A percentile compares a stretch with the other conserved stretches of the same genome.
Conservation (phyloP, 2,113 vertebrate species). For the Lepidothrix coronata region DNA sequence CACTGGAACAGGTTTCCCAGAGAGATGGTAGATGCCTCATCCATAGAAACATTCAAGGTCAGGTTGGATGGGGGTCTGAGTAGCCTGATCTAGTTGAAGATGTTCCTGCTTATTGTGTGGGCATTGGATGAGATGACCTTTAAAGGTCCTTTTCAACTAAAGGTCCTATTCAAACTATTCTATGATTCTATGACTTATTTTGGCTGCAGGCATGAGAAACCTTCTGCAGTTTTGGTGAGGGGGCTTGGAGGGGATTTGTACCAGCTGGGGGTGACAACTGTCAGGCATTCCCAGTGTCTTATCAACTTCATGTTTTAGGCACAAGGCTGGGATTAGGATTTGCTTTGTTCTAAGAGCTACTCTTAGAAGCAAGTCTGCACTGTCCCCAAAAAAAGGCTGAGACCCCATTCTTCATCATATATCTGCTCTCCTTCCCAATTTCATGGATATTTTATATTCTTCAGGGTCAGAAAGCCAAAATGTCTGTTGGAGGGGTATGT, state of each 20-base stretch:
- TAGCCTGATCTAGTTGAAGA: neutral
- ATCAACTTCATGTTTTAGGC: neutral
- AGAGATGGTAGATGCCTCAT: neutral
- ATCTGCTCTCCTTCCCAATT: neutral
- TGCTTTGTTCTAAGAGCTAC: neutral
- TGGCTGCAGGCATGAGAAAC: neutral
- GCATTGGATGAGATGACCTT: neutral
- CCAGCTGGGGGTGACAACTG: constrained; percentile 31
- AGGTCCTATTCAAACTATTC: neutral
- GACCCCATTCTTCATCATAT: neutral
- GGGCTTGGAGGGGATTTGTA: neutral
- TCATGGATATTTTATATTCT: neutral
- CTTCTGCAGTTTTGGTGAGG: neutral
- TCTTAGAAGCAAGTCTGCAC: neutral
- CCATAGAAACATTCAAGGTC: neutral
- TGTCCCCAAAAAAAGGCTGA: neutral
- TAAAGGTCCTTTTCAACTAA: neutral
- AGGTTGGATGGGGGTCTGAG: neutral
- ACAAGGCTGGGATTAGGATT: neutral
- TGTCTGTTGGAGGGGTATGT: neutral
- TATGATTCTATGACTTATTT: neutral
- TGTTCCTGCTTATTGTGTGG: neutral
- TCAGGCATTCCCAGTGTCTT: constrained; percentile 21
- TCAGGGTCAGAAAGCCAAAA: neutral
- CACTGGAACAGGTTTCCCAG: neutral